Evolutionary conservation across 2,113 vertebrate species (phyloP).

Genomic region (Pitta sordida): DNA sequence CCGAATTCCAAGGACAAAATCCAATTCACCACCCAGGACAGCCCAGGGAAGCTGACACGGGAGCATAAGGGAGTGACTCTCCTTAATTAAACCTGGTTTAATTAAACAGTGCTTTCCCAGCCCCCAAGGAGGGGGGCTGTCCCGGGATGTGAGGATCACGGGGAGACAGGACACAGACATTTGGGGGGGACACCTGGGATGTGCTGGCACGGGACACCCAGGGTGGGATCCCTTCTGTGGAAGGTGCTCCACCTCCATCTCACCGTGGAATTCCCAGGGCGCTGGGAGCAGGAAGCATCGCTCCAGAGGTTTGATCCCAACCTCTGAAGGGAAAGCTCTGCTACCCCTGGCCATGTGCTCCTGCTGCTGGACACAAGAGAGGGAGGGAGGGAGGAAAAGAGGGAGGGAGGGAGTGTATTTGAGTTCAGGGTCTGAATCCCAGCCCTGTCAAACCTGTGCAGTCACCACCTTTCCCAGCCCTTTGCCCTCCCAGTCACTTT

Average conservation of each 20-base stretch:
- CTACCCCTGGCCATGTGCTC: not conserved
- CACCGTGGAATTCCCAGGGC: accelerated
- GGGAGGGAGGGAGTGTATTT: not conserved
- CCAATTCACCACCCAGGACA: not conserved
- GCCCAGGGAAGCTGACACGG: accelerated
- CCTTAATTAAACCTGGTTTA: not conserved
- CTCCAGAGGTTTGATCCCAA: not conserved
- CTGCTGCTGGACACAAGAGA: accelerated
- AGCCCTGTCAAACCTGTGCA: accelerated
- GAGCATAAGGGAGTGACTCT: accelerated
- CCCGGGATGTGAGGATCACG: accelerated
- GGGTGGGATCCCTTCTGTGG: too few relatives aligned
- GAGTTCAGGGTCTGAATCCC: not conserved
- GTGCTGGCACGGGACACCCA: accelerated
- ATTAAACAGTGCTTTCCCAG: not conserved
- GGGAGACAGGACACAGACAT: accelerated
- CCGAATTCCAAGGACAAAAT: not conserved
- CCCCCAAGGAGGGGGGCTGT: not conserved
- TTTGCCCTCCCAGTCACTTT: not conserved
- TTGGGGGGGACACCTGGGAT: too few relatives aligned
- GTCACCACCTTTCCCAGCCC: not conserved
- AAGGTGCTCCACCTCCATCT: too few relatives aligned
- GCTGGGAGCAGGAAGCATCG: not conserved
- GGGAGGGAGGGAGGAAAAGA: not conserved
- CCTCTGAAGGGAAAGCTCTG: not conserved